Base-by-base conservation (phyloP, 2,113 vertebrate genomes). In the Dendrocopos noguchii region DNA sequence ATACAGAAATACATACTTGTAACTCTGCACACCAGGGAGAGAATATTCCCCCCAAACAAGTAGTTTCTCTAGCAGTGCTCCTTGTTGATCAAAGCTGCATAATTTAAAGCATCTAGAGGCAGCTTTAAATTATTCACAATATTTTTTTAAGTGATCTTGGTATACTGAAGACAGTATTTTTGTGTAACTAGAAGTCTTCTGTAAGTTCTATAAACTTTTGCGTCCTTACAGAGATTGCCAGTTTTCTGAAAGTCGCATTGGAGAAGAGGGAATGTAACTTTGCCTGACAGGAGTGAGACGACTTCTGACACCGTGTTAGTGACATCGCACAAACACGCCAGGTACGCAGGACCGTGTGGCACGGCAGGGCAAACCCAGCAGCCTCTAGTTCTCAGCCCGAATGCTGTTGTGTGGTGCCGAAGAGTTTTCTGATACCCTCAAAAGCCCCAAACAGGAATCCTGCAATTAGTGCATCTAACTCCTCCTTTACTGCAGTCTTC, bases 51-150 rank as follows among this genome's bases (percentile, higher is more conserved):
- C 47, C 59, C 90, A 80, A 91, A 53, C 31, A 86, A 95, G 87
- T n/a, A 75, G 25, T 90, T 94, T 95, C 71, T 94, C 50, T 85
- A 80, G 71, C 81, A 90, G 77, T 50, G 60, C 71, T 89, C 91
- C 72, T 65, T n/a, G 28, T 81, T 97, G 97, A 97, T 97, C 98
- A 97, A 98, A 98, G 96, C 96, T 87, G 92, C 92, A 94, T 97
- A 96, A 96, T 97, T 97, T 94, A 97, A 94, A 94, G 64, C 95
- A 90, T 96, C 94, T 92, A 95, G 95, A 95, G 95, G 94, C 88
- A 95, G 44, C 42, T 79, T 94, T 97, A 84, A 96, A 97, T 95
- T 95, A 95, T 92, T 91, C 87, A 96, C 46, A 63, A n/a, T 87
- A 57, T 74, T 60, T 88, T 90, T 89, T 88, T 64, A 22, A 73